Evolutionary conservation across 1,140 invertebrate genomes (phyloP), one percentile per base, ranked within the genome.

Genomic region (Amphibalanus amphitrite): DNA sequence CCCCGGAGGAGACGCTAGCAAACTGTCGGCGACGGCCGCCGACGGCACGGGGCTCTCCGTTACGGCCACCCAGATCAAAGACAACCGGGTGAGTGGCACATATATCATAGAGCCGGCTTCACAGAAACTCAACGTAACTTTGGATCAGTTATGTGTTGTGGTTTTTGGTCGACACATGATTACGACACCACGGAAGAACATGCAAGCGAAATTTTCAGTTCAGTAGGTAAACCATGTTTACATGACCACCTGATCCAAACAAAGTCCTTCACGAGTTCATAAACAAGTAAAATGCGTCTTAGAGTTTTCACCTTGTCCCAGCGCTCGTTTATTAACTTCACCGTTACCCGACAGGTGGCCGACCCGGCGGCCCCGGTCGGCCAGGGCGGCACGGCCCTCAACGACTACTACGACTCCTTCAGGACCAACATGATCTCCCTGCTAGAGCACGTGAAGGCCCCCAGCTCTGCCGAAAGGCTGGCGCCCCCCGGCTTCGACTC

Each of bases 341-440:
- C 15, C 33, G 4, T 38, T 15, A 15, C 15, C 33, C 33, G 33
- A 38, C 47, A 59, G 47, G 17, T 59, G 10, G 47, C 13, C 8
- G 30, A 71, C 70, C 33, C 26, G 40, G 38, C 40, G 69, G 29
- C 28, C 28, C 69, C 59, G 69, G 69, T 17, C 23, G 84, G 88
- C 73, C 86, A 90, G 76, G 90, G 86, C 81, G 89, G 86, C 78
- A 90, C 33, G 25, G 40, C 92, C 79, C 81, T 96, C 69, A 91
- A 89, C 76, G 89, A 93, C 77, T 95, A 95, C 80, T 94, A 95
- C 79, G 90, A 93, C 79, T 92, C 89, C 73, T 82, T 96, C 69
- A 85, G 91, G n/a, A 92, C 92, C 78, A 95, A 95, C 81, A 90
- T 96, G 77, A 93, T 96, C 76, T 90, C 90, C 15, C 82, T 94